Conservation (phyloP, 2,113 vertebrate species). For the Leucoraja erinaceus region DNA sequence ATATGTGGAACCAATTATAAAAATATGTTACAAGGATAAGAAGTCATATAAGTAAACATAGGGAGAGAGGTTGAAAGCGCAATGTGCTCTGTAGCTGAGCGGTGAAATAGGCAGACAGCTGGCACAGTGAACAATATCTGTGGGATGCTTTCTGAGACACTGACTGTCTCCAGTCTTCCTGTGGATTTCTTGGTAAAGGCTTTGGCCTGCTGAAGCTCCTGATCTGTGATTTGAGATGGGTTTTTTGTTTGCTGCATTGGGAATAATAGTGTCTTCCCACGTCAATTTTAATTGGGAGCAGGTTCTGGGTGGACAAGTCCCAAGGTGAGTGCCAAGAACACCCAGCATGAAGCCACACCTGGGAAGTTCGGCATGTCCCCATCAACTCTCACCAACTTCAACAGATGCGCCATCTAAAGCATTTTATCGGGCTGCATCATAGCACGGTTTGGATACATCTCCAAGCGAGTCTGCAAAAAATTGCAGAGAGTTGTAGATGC, state of each 20-base stretch:
- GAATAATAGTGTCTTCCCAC: background rate
- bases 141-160: constrained; percentile 22
- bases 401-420: no score
- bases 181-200: constrained; percentile 24
- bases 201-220: background rate
- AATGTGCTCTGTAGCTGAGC: background rate
- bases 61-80: background rate
- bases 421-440: no score
- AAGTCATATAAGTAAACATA: background rate
- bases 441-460: no score
- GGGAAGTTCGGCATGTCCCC: no score
- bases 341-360: background rate
- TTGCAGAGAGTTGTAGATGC: no score
- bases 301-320: background rate
- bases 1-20: constrained; percentile 4
- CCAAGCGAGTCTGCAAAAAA: no score
- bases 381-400: no score
- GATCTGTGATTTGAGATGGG: background rate
- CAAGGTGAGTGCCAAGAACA: background rate
- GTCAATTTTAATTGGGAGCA: background rate
- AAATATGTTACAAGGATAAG: background rate
- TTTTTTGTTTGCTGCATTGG: background rate
- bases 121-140: background rate
- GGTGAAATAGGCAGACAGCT: background rate
- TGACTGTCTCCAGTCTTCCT: constrained; percentile 12